phyloP scores from a whole-genome alignment of 1,140 invertebrate genomes.

The Mycetomoellerius zeteki region DNA sequence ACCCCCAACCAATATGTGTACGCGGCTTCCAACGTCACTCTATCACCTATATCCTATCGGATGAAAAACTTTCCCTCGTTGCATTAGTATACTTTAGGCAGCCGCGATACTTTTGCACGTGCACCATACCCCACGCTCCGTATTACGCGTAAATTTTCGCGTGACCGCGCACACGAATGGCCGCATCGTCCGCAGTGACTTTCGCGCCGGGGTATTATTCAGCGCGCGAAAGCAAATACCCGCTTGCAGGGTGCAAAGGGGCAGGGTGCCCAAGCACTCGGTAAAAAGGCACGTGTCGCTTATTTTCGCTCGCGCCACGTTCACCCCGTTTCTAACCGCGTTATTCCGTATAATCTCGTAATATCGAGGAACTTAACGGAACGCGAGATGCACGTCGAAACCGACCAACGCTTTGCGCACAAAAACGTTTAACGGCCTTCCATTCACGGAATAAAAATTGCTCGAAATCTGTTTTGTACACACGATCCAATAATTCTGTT shows the following conservation, averaged over 20 bases:
- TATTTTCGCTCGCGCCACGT: slow-evolving; percentile 29
- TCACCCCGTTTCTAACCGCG: not conserved
- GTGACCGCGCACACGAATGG: slow-evolving; percentile 69
- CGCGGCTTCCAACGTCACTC: not conserved
- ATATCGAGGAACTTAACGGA: not conserved
- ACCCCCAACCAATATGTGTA: too few relatives aligned
- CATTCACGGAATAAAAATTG: slow-evolving; percentile 22
- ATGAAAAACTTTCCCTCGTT: not conserved
- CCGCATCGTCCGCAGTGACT: slow-evolving; percentile 45
- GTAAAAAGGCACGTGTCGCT: slow-evolving; percentile 54
- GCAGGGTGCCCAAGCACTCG: not conserved
- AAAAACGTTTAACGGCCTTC: slow-evolving; percentile 18
- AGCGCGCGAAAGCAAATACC: slow-evolving; percentile 34
- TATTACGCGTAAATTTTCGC: slow-evolving; percentile 59
- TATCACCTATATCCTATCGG: not conserved
- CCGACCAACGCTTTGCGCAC: not conserved
- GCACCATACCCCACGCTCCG: slow-evolving; percentile 7
- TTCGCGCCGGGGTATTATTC: slow-evolving; percentile 28
- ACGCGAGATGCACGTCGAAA: not conserved
- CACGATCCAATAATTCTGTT: not conserved
- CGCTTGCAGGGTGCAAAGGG: not conserved
- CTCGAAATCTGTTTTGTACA: not conserved
- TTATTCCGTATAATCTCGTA: slow-evolving; percentile 19
- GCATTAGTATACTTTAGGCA: not conserved
- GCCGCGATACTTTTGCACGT: slow-evolving; percentile 33